phyloP scores from a whole-genome alignment of 2,797 vertebrate species.

The Sebastes variabilis region DNA sequence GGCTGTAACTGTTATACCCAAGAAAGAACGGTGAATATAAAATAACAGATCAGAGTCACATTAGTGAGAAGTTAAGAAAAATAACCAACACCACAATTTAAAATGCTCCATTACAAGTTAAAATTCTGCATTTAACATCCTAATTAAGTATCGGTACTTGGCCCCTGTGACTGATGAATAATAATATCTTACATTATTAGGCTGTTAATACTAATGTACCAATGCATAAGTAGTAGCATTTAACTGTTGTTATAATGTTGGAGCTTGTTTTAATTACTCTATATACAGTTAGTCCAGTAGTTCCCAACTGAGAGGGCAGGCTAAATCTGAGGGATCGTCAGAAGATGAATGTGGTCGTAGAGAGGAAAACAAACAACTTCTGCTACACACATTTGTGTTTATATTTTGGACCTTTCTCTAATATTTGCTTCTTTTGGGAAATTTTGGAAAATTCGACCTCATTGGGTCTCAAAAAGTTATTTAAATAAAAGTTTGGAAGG shows the following conservation, averaged over 20 bases:
- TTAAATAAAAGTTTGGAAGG: background rate
- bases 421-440: background rate
- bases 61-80: background rate
- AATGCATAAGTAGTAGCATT: background rate
- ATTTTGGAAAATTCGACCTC: background rate
- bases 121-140: no score
- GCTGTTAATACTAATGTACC: no score
- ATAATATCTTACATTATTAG: no score
- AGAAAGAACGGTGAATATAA: constrained; percentile 1
- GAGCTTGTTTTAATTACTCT: background rate
- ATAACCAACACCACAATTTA: background rate
- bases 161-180: no score
- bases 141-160: no score
- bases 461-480: background rate
- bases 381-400: background rate
- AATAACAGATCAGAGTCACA: background rate
- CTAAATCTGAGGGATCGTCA: background rate
- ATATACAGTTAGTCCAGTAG: background rate
- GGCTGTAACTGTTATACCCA: background rate
- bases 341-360: background rate
- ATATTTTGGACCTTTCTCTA: no score
- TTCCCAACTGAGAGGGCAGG: background rate
- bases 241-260: background rate
- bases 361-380: background rate
- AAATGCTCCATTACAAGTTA: background rate